phyloP scores from a whole-genome alignment of 2,797 vertebrate species.

The Clamator glandarius region DNA sequence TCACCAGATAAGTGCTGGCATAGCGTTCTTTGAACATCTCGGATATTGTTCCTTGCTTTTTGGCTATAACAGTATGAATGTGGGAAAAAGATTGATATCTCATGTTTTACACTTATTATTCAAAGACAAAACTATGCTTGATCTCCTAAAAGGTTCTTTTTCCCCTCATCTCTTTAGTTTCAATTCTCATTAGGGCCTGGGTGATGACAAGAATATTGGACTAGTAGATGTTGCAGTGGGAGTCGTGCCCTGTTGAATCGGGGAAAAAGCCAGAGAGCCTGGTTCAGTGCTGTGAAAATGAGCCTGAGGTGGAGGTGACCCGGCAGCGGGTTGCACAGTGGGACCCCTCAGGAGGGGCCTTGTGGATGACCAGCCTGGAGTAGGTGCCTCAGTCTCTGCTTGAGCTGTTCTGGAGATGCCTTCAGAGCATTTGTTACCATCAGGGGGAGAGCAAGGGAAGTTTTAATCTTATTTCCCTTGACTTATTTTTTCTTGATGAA shows the following conservation, averaged over 20 bases:
- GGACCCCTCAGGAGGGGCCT: not conserved
- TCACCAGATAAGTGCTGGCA: slow-evolving; percentile 67
- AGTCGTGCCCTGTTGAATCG: not conserved
- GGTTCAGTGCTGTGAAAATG: not conserved
- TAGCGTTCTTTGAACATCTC: slow-evolving; percentile 64
- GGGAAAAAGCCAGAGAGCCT: not conserved
- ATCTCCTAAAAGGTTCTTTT: slow-evolving; percentile 34
- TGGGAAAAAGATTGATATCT: slow-evolving; percentile 48
- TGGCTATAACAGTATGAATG: slow-evolving; percentile 60
- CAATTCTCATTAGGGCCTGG: not conserved
- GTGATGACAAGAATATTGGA: slow-evolving; percentile 3
- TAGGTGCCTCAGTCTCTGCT: not conserved
- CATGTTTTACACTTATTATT: slow-evolving; percentile 57
- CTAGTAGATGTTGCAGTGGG: not conserved
- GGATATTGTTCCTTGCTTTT: slow-evolving; percentile 62
- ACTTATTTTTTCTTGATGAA: not conserved
- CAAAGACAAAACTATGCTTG: not conserved
- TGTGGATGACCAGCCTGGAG: not conserved
- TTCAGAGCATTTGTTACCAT: not conserved
- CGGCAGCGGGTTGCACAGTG: not conserved
- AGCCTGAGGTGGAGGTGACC: not conserved
- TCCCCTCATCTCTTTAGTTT: not conserved
- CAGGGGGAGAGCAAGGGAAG: not conserved
- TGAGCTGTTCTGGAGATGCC: not conserved
- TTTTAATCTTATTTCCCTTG: not conserved